Conservation (phyloP, 2,797 vertebrate species). For the Ctenopoma multispine region DNA sequence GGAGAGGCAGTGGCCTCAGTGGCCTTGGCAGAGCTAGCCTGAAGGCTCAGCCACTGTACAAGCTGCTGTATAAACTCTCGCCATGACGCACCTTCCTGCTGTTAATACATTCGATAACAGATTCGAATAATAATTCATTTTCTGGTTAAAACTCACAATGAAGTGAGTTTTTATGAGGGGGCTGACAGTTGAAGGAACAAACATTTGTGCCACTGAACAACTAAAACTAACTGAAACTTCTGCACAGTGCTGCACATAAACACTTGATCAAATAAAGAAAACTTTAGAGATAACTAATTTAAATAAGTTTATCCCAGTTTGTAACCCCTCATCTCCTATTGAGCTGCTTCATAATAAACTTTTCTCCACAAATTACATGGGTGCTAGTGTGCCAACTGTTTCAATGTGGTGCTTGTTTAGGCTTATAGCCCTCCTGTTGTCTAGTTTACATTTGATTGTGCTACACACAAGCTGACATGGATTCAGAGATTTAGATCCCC, state of each 20-base stretch:
- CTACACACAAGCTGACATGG: constrained; percentile 51
- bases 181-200: background rate
- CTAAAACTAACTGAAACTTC: background rate
- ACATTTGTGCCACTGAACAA: background rate
- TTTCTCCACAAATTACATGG: constrained; percentile 19
- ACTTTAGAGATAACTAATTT: constrained; percentile 1
- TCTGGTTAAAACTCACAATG: background rate
- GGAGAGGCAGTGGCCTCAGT: constrained; percentile 48
- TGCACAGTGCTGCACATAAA: background rate
- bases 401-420: constrained; percentile 35
- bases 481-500: constrained; percentile 55
- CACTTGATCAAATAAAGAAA: background rate
- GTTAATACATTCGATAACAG: background rate
- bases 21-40: constrained; percentile 32
- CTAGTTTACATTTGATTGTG: constrained; percentile 47
- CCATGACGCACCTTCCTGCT: constrained; percentile 28
- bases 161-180: constrained; percentile 16
- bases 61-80: constrained; percentile 35
- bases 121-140: constrained; percentile 31
- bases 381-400: constrained; percentile 39
- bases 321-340: constrained; percentile 31
- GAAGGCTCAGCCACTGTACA: constrained; percentile 41
- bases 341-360: constrained; percentile 30
- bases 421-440: constrained; percentile 62
- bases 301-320: constrained; percentile 25